Conservation (phyloP, 1,140 invertebrate species). For the Archegozetes longisetosus region DNA sequence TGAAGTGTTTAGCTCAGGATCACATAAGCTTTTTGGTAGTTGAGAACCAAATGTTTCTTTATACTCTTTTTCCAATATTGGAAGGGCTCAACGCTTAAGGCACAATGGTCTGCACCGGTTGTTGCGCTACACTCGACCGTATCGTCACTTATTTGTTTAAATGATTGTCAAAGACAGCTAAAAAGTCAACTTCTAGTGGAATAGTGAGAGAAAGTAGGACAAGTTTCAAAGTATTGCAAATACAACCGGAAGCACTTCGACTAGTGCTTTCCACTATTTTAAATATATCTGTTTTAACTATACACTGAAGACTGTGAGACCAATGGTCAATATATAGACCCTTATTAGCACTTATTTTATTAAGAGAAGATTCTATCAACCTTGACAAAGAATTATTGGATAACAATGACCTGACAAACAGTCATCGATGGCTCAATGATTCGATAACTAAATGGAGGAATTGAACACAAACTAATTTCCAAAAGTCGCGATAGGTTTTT, state of each 20-base stretch:
- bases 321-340: constrained; percentile 98
- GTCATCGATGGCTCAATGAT: constrained; percentile 76
- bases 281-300: constrained; percentile 92
- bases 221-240: constrained; percentile 70
- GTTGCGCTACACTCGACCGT: constrained; percentile 89
- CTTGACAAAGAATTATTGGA: constrained; percentile 72
- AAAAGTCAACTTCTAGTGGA: constrained; percentile 24
- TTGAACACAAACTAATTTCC: constrained; percentile 82
- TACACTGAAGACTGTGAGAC: constrained; percentile 94
- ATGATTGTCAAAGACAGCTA: constrained; percentile 74
- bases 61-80: constrained; percentile 82
- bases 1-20: constrained; percentile 88
- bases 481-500: constrained; percentile 72
- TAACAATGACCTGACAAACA: constrained; percentile 82
- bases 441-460: constrained; percentile 91
- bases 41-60: constrained; percentile 86
- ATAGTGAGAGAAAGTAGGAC: too few species aligned
- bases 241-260: constrained; percentile 82
- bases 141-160: constrained; percentile 96
- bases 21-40: constrained; percentile 88
- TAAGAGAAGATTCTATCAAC: constrained; percentile 83
- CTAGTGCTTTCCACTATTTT: constrained; percentile 74
- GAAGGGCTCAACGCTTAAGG: constrained; percentile 89
- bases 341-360: constrained; percentile 79
- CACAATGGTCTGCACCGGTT: constrained; percentile 91